Evolutionary conservation across 2,113 vertebrate genomes (phyloP).

Genomic region (Clarias macrocephalus): DNA sequence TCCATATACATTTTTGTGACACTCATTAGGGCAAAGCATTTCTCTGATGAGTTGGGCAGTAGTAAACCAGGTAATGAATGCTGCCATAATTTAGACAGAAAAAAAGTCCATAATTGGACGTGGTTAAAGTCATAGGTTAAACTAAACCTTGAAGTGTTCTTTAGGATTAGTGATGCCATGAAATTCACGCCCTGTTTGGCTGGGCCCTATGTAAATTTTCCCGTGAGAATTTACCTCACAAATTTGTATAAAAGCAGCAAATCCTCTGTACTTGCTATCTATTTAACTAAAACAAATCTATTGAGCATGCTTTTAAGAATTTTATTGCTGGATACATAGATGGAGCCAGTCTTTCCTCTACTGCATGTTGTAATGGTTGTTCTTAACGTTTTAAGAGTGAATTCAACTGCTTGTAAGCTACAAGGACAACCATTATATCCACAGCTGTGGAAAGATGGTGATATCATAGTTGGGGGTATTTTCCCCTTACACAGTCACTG

Average conservation of each 20-base stretch:
- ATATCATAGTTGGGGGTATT: constrained; percentile 73
- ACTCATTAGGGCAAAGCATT: too few species aligned
- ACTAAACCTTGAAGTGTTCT: background rate
- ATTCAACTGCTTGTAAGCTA: constrained; percentile 46
- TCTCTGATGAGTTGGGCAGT: too few species aligned
- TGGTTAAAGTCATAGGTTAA: too few species aligned
- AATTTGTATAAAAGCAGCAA: constrained; percentile 33
- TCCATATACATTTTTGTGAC: too few species aligned
- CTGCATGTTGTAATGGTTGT: constrained; percentile 47
- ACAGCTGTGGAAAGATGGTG: constrained; percentile 66
- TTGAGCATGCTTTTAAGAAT: background rate
- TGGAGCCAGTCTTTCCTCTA: background rate
- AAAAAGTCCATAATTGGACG: too few species aligned
- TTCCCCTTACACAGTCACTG: constrained; percentile 71
- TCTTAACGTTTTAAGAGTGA: constrained; percentile 35
- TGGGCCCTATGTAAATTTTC: constrained; percentile 1
- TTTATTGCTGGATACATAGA: background rate
- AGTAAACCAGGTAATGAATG: too few species aligned
- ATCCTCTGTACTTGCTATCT: background rate
- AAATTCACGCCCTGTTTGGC: constrained; percentile 19
- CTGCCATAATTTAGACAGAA: too few species aligned
- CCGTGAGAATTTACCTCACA: background rate
- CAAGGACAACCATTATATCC: constrained; percentile 59
- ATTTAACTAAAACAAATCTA: background rate
- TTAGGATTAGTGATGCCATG: background rate